These are phyloP conservation scores for Ostrea edulis DNA, from an alignment of 1,140 invertebrate genomes.

Conservation along the genomic window DNA sequence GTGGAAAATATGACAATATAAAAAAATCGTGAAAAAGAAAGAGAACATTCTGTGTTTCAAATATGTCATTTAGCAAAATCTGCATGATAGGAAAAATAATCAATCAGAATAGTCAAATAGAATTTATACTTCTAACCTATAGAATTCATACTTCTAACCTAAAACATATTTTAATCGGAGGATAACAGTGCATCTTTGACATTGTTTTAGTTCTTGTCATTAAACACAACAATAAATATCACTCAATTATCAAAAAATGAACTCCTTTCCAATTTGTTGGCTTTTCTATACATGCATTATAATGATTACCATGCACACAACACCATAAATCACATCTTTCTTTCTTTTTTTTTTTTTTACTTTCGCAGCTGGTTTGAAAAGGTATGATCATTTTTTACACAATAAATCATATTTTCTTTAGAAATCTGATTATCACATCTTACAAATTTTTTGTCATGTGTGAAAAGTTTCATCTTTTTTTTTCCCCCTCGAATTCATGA, in stretches of 20 bases:
- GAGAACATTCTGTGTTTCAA: background rate
- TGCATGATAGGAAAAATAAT: too few species aligned
- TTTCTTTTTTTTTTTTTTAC: background rate
- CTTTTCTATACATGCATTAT: background rate
- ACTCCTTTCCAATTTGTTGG: background rate
- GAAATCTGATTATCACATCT: background rate
- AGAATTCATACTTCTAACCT: too few species aligned
- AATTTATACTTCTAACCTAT: too few species aligned
- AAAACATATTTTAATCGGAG: too few species aligned
- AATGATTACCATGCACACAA: background rate
- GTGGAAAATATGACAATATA: too few species aligned
- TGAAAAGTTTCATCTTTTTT: conserved; percentile 3
- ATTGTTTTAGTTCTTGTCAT: too few species aligned
- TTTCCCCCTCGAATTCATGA: background rate
- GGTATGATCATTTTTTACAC: background rate
- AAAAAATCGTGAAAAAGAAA: too few species aligned
- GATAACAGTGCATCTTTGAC: too few species aligned
- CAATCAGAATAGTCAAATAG: too few species aligned
- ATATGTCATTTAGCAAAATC: too few species aligned
- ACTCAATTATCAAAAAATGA: too few species aligned
- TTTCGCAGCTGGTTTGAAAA: background rate
- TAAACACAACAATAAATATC: too few species aligned
- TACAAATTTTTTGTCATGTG: background rate
- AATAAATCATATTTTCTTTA: background rate
- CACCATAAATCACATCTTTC: background rate